Conservation (phyloP, 2,888 invertebrate species). For the Eristalinus sepulchralis region DNA sequence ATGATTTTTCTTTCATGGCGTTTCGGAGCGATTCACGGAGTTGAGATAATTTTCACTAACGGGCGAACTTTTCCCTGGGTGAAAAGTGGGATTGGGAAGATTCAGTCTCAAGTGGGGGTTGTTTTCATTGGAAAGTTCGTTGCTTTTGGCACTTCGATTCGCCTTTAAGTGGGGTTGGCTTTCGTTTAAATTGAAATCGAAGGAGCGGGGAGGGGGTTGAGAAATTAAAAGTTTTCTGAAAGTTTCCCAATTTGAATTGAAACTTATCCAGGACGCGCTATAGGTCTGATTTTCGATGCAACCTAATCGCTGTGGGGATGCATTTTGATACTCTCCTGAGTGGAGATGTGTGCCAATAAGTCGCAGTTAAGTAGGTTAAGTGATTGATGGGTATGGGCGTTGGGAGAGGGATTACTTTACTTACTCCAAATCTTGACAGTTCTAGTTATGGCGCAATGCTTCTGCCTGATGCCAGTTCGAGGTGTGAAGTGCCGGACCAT, state of each 20-base stretch:
- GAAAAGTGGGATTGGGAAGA: background rate
- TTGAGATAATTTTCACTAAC: background rate
- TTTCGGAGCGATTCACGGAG: background rate
- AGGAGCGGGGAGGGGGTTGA: background rate
- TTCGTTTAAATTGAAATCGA: background rate
- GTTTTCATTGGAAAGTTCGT: background rate
- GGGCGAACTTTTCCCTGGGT: background rate
- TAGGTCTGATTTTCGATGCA: background rate
- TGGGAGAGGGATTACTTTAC: too few species aligned
- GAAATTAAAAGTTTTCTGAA: background rate
- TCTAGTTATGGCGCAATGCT: conserved; percentile 77
- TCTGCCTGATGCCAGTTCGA: conserved; percentile 78
- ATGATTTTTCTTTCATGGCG: conserved; percentile 24
- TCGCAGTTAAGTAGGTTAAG: background rate
- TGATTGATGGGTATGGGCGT: background rate
- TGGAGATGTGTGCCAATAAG: background rate
- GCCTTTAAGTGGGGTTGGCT: background rate
- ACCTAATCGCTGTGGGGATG: background rate
- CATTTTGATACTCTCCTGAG: background rate
- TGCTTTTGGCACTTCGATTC: conserved; percentile 25
- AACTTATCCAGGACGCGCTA: background rate
- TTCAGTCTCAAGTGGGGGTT: background rate
- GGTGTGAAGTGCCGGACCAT: conserved; percentile 74
- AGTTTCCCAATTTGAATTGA: background rate
- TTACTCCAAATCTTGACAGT: conserved; percentile 69